Percentiles rank a stretch among this genome's conserved stretches.
Evolutionary conservation across 2,113 vertebrate genomes (phyloP).

Genomic region (Rhizomys pruinosus): DNA sequence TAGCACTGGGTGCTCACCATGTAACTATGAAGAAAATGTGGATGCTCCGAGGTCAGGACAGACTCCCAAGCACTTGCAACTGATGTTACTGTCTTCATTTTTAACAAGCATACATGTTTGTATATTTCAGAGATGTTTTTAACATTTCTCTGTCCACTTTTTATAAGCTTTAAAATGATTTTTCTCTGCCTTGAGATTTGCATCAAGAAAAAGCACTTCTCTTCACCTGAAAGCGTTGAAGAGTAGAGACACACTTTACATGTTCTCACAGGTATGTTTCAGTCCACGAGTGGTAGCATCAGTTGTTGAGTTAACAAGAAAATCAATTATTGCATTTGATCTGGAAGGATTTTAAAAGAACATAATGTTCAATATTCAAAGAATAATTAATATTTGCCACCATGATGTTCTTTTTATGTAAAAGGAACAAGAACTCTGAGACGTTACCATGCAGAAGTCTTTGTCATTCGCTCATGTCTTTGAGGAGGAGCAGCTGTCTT

Average conservation of each 20-base stretch:
- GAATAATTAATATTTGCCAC: conserved; percentile 85
- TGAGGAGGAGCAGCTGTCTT: conserved; percentile 93
- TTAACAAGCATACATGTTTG: conserved; percentile 88
- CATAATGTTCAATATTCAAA: conserved; percentile 87
- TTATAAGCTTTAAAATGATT: conserved; percentile 91
- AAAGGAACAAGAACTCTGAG: conserved; percentile 87
- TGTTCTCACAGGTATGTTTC: conserved; percentile 82
- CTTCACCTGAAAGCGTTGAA: conserved; percentile 87
- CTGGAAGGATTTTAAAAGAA: conserved; percentile 86
- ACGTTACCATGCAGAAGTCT: conserved; percentile 88
- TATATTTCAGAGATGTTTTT: conserved; percentile 90
- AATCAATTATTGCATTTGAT: conserved; percentile 86
- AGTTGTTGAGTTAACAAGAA: conserved; percentile 85
- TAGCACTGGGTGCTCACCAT: conserved; percentile 87
- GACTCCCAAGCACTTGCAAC: conserved; percentile 86
- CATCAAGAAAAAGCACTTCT: conserved; percentile 88
- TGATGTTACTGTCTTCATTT: conserved; percentile 87
- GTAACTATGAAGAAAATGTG: conserved; percentile 84
- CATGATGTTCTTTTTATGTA: conserved; percentile 86
- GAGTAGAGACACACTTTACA: conserved; percentile 83
- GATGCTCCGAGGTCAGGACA: conserved; percentile 85
- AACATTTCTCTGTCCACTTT: conserved; percentile 89
- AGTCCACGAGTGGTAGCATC: conserved; percentile 84
- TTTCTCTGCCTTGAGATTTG: conserved; percentile 89
- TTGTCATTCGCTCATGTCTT: conserved; percentile 92